Base-by-base conservation (phyloP, 2,113 vertebrate genomes). In the Progne subis region DNA sequence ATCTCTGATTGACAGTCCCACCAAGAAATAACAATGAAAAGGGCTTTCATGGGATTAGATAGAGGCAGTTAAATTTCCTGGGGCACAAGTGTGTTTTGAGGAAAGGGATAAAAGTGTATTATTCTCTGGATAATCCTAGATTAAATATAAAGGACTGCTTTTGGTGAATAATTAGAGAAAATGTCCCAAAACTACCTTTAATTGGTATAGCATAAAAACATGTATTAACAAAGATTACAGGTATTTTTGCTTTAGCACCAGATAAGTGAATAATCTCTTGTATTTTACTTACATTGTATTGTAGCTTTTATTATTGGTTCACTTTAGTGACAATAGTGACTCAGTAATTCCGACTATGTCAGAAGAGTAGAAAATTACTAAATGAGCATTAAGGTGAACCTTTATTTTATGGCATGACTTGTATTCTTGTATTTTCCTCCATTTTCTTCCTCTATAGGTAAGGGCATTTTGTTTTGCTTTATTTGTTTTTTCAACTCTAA, bases 1-100 rank as follows among this genome's bases (percentile, higher is more conserved):
- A 90, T 91, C 50, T 82, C 71, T 95, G 96, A 97, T 96, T 95
- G 95, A 95, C 96, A 97, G 87, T 68, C 86, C 80, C 80, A 95
- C 90, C 86, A 90, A 86, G 84, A 86, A 93, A 75, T 82, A 90
- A 91, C 83, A 94, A 94, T 96, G 86, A 56, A 94, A 88, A 94
- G 88, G 90, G 61, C 90, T 93, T 97, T 80, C 88, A 94, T 80
- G 72, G 93, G 85, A 96, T 96, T 97, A 96, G 83, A 68, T 25
- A 64, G 65, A 91, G 49, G 88, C 76, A 86, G 90, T 95, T 90
- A 95, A 91, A 96, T 97, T 95, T 97, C 92, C 88, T 88, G 83
- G 87, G 82, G 80, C 65, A 76, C 69, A 91, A 95, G 39, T 91
- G 50, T 70, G 53, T 95, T 96, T 89, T 89, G 78, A 93, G 88